These are phyloP conservation scores for Egretta garzetta DNA, from an alignment of 2,113 vertebrate species.

Conservation along the genomic window DNA sequence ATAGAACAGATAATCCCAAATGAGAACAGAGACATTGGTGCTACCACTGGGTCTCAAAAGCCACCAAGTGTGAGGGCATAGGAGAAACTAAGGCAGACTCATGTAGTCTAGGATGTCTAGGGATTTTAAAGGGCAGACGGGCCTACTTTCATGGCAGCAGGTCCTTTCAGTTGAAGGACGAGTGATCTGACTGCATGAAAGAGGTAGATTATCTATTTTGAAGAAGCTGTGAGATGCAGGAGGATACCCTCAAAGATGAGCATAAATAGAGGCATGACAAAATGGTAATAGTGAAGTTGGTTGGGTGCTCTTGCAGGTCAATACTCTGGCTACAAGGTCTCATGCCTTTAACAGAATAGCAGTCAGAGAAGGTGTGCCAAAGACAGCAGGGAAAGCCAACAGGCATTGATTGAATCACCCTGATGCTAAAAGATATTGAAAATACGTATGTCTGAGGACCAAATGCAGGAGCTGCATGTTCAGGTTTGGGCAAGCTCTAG, in stretches of 20 bases:
- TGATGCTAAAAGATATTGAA: not conserved
- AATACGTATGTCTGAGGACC: not conserved
- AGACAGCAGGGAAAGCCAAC: not conserved
- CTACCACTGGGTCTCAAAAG: not conserved
- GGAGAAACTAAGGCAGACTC: not conserved
- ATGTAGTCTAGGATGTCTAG: not conserved
- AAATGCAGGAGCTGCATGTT: not conserved
- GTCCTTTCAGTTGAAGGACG: not conserved
- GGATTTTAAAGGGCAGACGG: not conserved
- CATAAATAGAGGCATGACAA: not conserved
- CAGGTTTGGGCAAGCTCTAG: not conserved
- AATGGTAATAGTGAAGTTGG: not conserved
- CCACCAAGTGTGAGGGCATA: not conserved
- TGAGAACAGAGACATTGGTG: accelerated
- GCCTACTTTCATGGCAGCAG: not conserved
- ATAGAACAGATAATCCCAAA: not conserved
- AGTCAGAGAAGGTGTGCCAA: not conserved
- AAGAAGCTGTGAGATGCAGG: not conserved
- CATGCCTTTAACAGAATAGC: not conserved
- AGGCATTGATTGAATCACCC: not conserved
- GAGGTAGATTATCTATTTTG: not conserved
- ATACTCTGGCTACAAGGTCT: not conserved
- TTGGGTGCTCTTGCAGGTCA: not conserved
- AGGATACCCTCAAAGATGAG: not conserved
- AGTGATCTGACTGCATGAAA: not conserved